Percentiles rank a stretch among this genome's conserved stretches.
Evolutionary conservation across 2,113 vertebrate species (phyloP).

Genomic region (Lynx canadensis): DNA sequence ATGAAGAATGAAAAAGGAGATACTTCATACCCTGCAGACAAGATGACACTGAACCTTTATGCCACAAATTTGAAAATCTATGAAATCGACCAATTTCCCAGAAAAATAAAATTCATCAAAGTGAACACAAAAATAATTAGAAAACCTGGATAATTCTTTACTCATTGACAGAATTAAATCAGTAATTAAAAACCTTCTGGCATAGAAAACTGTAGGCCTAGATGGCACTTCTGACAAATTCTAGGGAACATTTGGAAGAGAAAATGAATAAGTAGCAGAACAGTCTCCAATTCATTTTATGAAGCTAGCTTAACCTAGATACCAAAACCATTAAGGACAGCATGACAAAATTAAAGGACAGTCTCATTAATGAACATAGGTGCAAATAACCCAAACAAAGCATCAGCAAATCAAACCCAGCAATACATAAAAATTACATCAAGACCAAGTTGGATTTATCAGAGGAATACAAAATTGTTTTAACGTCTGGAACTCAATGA

Average conservation of each 20-base stretch:
- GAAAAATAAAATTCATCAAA: constrained; percentile 47
- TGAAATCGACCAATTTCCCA: background rate
- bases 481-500: background rate
- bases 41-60: background rate
- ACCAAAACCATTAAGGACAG: background rate
- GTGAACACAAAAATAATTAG: constrained; percentile 16
- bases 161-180: background rate
- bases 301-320: background rate
- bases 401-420: background rate
- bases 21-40: background rate
- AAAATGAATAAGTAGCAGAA: constrained; percentile 46
- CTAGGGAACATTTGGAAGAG: constrained; percentile 33
- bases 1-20: constrained; percentile 29
- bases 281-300: constrained; percentile 21
- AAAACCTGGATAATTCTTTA: background rate
- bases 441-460: constrained; percentile 12
- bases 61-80: constrained; percentile 23
- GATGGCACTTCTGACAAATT: constrained; percentile 35
- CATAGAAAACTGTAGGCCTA: constrained; percentile 18
- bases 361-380: constrained; percentile 20
- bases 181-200: background rate
- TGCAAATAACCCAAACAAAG: constrained; percentile 30
- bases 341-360: constrained; percentile 16
- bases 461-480: constrained; percentile 26
- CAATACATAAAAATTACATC: background rate